A percentile compares a stretch with the other conserved stretches of the same genome.
Evolutionary conservation across 2,888 invertebrate genomes (phyloP).

Genomic region (Sialis fuliginosa): DNA sequence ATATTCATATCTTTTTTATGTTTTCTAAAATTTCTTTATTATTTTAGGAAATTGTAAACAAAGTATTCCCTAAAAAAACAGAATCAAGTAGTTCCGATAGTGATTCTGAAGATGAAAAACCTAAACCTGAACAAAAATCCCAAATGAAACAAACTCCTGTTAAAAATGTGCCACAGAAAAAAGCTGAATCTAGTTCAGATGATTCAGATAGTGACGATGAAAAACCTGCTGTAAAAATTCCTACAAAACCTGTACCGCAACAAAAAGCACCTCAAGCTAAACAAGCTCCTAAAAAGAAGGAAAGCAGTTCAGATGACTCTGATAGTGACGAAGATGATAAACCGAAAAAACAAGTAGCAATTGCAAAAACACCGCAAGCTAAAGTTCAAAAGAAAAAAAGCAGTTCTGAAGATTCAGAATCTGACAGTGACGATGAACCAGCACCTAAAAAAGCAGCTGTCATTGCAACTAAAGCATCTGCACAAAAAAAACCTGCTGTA

Average conservation of each 20-base stretch:
- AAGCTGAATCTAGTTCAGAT: slow-evolving; percentile 12
- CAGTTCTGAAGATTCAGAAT: slow-evolving; percentile 26
- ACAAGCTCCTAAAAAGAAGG: slow-evolving; percentile 13
- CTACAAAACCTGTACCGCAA: slow-evolving; percentile 8
- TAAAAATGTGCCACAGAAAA: slow-evolving; percentile 7
- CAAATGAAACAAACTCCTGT: background rate
- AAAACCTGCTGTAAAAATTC: slow-evolving; percentile 9
- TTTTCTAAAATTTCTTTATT: no score
- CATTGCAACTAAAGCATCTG: slow-evolving; percentile 4
- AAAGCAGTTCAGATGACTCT: slow-evolving; percentile 13
- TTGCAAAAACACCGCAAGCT: slow-evolving; percentile 15
- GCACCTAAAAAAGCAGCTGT: slow-evolving; percentile 9
- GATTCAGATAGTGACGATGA: slow-evolving; percentile 11
- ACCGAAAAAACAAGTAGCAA: slow-evolving; percentile 21
- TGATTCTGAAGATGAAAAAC: slow-evolving; percentile 12
- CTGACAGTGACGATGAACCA: slow-evolving; percentile 12
- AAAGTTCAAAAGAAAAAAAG: slow-evolving; percentile 19
- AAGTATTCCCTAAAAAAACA: slow-evolving; percentile 6
- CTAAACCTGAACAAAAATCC: slow-evolving; percentile 8
- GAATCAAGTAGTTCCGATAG: slow-evolving; percentile 14
- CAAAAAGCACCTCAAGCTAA: slow-evolving; percentile 6
- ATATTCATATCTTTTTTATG: no score
- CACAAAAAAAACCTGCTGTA: slow-evolving; percentile 7
- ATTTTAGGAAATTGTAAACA: no score
- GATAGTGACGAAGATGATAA: slow-evolving; percentile 25